Base-by-base conservation (phyloP, 1,140 invertebrate species). In the Hermetia illucens region DNA sequence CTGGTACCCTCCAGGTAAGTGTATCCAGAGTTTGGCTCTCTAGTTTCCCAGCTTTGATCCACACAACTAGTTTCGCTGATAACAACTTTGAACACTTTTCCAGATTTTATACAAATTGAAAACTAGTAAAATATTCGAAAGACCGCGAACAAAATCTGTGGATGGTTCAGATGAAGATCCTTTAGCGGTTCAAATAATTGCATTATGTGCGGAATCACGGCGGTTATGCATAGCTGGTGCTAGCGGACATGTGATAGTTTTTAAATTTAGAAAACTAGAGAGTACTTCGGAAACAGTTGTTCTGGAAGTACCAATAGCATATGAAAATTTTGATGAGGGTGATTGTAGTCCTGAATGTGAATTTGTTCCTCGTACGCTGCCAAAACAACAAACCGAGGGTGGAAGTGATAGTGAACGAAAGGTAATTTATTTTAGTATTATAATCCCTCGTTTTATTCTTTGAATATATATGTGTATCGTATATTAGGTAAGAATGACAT, bases 91-190 rank as follows among this genome's bases (percentile, higher is more conserved):
- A n/a, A n/a, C n/a, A n/a, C n/a, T 34, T 27, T 40, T 39, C 46
- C 61, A 69, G 61, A 82, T 96, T 43, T 73, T 98, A 50, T 98
- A 98, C 68, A 96, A 96, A 75, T 65, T 98, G 50, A 98, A 97
- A 70, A 95, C 91, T 52, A 85, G 87, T 37, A 94, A 95, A 65
- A 74, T 92, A 35, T 94, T 95, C 68, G 85, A 94, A 59, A 79
- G 81, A 53, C 71, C 73, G 25, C 62, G 64, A 61, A 63, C 62
- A 60, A 54, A 61, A 58, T 69, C 65, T 44, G 63, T 71, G 40
- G 73, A 73, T 42, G 59, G 61, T 32, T 34, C 34, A 32, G 79
- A 84, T 40, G 84, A 90, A 41, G 87, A 92, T 61, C 89, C 89
- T 3, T 81, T 97, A 62, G 89, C 90, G n/a, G 77, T 98, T 44